These are phyloP conservation scores for Hyperoplus immaculatus DNA, from an alignment of 2,797 vertebrate genomes.

Conservation along the genomic window DNA sequence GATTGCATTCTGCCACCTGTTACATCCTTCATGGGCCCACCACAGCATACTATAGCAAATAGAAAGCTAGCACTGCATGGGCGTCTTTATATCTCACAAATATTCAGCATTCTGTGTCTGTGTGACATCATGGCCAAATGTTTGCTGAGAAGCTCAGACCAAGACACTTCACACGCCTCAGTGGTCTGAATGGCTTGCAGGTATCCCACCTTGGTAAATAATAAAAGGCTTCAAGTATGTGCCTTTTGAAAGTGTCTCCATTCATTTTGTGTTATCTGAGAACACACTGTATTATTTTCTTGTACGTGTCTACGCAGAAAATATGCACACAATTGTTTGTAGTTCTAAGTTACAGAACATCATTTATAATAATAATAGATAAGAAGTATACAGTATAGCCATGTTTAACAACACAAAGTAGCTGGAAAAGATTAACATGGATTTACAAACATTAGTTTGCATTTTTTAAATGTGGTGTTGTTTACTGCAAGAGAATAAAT, in stretches of 20 bases:
- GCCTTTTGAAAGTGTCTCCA: not conserved
- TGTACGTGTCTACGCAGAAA: not conserved
- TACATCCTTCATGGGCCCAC: constrained; percentile 68
- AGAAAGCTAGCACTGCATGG: constrained; percentile 33
- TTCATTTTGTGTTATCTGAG: not conserved
- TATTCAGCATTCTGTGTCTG: constrained; percentile 75
- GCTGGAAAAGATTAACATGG: not conserved
- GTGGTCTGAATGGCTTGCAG: constrained; percentile 23
- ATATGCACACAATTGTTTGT: not conserved
- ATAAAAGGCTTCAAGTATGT: constrained; percentile 10
- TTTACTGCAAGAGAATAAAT: not conserved
- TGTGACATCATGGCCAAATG: constrained; percentile 51
- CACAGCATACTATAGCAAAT: constrained; percentile 55
- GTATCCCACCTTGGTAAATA: constrained; percentile 34
- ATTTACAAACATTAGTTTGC: not conserved
- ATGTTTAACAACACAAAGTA: too few relatives aligned
- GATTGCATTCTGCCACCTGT: constrained; percentile 58
- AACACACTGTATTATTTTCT: not conserved
- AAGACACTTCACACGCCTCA: constrained; percentile 43
- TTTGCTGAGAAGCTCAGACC: constrained; percentile 51
- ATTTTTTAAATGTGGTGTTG: not conserved
- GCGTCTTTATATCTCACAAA: constrained; percentile 57
- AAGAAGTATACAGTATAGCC: too few relatives aligned
- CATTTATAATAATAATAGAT: too few relatives aligned
- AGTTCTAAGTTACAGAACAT: not conserved